Conservation (phyloP, 1,140 invertebrate genomes). For the Phortica variegata region DNA sequence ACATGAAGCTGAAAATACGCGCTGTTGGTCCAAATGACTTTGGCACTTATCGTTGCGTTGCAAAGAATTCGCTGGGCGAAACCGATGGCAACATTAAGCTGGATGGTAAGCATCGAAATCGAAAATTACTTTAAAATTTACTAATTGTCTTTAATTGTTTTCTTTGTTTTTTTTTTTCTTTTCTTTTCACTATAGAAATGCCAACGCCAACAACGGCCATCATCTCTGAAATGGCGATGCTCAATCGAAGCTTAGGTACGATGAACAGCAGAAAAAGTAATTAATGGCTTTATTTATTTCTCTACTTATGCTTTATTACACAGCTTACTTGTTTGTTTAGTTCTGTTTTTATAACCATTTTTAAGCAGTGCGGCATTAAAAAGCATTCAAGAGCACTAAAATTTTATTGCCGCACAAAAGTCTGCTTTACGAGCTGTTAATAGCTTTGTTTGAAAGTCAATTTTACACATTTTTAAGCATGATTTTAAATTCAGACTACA, state of each 20-base stretch:
- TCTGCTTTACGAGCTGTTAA: too few species aligned
- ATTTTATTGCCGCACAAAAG: too few species aligned
- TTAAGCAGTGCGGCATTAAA: too few species aligned
- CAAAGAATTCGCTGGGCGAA: conserved; percentile 90
- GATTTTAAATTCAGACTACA: too few species aligned
- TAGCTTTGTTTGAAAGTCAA: too few species aligned
- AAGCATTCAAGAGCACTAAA: too few species aligned
- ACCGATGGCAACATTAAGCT: conserved; percentile 90
- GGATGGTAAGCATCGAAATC: conserved; percentile 70
- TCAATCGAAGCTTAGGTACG: conserved; percentile 53
- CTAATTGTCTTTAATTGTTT: not conserved
- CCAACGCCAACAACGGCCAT: conserved; percentile 69
- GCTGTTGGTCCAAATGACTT: conserved; percentile 77
- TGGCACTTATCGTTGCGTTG: conserved; percentile 88
- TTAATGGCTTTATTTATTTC: too few species aligned
- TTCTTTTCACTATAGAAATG: conserved; percentile 62
- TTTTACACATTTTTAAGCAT: too few species aligned
- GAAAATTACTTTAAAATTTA: conserved; percentile 1
- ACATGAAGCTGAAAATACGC: conserved; percentile 85
- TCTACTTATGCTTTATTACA: too few species aligned
- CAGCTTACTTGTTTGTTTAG: too few species aligned
- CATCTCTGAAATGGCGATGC: conserved; percentile 58
- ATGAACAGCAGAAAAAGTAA: not conserved
- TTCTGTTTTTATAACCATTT: too few species aligned
- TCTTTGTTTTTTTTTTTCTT: not conserved